Percentiles rank a stretch among this genome's conserved stretches.
phyloP scores from a whole-genome alignment of 2,888 invertebrate genomes.

The Camponotus fellah region DNA sequence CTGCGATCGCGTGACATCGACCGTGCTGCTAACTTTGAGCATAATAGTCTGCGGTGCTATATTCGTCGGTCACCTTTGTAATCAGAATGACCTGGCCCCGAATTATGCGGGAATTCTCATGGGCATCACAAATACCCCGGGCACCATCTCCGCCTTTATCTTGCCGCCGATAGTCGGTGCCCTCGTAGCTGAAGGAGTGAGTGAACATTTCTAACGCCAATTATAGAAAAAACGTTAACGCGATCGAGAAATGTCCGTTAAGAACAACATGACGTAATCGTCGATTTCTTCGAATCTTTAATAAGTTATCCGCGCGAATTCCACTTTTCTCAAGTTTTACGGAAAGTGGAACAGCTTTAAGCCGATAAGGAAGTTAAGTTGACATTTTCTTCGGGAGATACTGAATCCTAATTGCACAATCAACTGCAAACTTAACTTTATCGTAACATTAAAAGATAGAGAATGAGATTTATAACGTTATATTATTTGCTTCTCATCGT shows the following conservation, averaged over 20 bases:
- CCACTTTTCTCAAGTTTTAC: slow-evolving; percentile 40
- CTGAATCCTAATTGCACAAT: slow-evolving; percentile 37
- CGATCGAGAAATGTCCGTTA: slow-evolving; percentile 5
- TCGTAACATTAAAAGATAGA: slow-evolving; percentile 16
- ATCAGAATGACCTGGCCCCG: slow-evolving; percentile 84
- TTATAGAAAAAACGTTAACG: not conserved
- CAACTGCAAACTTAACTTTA: slow-evolving; percentile 33
- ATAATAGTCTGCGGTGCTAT: slow-evolving; percentile 81
- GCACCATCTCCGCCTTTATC: slow-evolving; percentile 83
- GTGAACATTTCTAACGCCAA: slow-evolving; percentile 46
- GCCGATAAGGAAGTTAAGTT: slow-evolving; percentile 29
- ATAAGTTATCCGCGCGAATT: slow-evolving; percentile 20
- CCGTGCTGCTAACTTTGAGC: slow-evolving; percentile 77
- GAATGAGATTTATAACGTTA: slow-evolving; percentile 21
- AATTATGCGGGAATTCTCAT: slow-evolving; percentile 84
- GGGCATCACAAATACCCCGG: slow-evolving; percentile 85
- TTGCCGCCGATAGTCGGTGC: slow-evolving; percentile 81
- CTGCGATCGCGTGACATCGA: slow-evolving; percentile 75
- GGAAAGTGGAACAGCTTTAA: slow-evolving; percentile 26
- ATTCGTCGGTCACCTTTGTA: slow-evolving; percentile 83
- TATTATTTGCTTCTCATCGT: slow-evolving; percentile 1
- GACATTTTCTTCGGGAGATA: slow-evolving; percentile 28
- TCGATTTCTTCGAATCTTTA: slow-evolving; percentile 35
- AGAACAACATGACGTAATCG: slow-evolving; percentile 25
- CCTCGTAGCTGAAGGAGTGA: slow-evolving; percentile 79